These are phyloP conservation scores for Netelia fuscicornis DNA, from an alignment of 2,888 invertebrate species.

Conservation along the genomic window DNA sequence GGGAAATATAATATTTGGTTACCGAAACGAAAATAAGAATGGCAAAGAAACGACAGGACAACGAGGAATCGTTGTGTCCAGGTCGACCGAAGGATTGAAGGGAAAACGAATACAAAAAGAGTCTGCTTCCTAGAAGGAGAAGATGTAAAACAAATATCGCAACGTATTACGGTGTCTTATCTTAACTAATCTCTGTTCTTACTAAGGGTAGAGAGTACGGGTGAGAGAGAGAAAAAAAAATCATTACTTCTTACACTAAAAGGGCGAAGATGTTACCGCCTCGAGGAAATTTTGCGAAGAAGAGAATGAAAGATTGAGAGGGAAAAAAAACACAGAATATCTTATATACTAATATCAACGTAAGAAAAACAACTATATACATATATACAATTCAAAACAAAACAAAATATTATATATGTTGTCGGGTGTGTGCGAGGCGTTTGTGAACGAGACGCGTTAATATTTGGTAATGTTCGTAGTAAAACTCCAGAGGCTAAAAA, in stretches of 20 bases:
- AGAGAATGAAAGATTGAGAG: conserved; percentile 36
- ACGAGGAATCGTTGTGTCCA: conserved; percentile 7
- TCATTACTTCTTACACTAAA: conserved; percentile 59
- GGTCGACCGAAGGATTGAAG: background rate
- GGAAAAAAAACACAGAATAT: conserved; percentile 71
- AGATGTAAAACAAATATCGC: conserved; percentile 75
- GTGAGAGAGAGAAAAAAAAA: conserved; percentile 43
- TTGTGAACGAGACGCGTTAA: conserved; percentile 59
- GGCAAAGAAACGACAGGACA: background rate
- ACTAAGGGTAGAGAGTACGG: conserved; percentile 71
- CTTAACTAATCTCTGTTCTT: conserved; percentile 80
- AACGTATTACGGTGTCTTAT: conserved; percentile 83
- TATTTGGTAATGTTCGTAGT: conserved; percentile 68
- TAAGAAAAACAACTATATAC: conserved; percentile 71
- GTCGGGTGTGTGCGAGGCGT: conserved; percentile 60
- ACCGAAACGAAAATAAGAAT: conserved; percentile 11
- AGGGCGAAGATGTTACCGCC: conserved; percentile 66
- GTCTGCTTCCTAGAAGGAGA: conserved; percentile 67
- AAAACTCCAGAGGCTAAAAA: conserved; percentile 67
- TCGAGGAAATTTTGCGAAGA: conserved; percentile 65
- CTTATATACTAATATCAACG: conserved; percentile 76
- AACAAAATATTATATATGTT: conserved; percentile 64
- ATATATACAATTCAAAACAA: conserved; percentile 45
- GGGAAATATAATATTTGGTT: conserved; percentile 29
- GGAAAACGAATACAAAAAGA: conserved; percentile 50